These are phyloP conservation scores for Myotis davidii DNA, from an alignment of 2,113 vertebrate species.

Conservation along the genomic window DNA sequence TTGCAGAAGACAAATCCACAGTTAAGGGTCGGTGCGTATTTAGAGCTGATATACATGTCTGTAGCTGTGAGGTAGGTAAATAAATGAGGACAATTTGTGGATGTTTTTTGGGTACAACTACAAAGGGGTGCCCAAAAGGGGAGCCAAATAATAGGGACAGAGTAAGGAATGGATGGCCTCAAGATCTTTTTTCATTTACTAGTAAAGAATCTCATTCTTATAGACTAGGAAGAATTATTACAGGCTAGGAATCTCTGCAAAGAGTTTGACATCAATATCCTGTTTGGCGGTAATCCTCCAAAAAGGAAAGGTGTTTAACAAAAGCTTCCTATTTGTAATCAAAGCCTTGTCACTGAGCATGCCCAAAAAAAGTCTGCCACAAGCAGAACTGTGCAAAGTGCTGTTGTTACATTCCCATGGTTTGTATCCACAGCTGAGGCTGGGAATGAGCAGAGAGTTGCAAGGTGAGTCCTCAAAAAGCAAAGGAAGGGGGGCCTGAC, in stretches of 20 bases:
- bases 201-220: conserved; percentile 29
- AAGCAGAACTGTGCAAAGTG: not conserved
- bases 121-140: not conserved
- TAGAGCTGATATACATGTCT: not conserved
- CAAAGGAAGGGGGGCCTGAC: not conserved
- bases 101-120: not conserved
- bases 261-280: not conserved
- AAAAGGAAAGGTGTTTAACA: conserved; percentile 58
- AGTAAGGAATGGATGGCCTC: not conserved
- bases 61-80: conserved; percentile 23
- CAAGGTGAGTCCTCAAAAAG: not conserved
- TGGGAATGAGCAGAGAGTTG: not conserved
- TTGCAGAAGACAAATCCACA: not conserved
- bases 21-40: not conserved
- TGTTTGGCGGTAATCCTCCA: not conserved
- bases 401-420: not conserved
- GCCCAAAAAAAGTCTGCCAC: not conserved
- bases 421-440: not conserved
- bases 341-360: conserved; percentile 39
- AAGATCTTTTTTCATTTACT: not conserved
- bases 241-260: not conserved
- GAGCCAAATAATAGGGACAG: not conserved
- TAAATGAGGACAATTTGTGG: not conserved
- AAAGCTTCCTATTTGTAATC: conserved; percentile 45
- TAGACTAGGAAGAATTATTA: not conserved